phyloP scores from a whole-genome alignment of 2,888 invertebrate genomes.

The Himalopsyche kuldschensis region DNA sequence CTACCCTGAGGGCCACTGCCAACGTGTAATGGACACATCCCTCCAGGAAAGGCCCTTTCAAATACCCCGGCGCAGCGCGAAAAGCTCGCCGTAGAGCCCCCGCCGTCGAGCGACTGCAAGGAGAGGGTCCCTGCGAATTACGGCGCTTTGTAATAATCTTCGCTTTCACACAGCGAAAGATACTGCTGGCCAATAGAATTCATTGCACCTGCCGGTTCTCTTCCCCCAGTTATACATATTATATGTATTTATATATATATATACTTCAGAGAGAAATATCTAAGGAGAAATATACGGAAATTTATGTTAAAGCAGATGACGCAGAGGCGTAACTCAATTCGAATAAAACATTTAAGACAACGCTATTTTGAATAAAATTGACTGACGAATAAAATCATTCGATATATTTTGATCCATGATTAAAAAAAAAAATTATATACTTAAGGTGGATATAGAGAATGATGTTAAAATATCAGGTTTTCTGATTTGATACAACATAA shows the following conservation, averaged over 20 bases:
- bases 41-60: conserved; percentile 27
- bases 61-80: conserved; percentile 7
- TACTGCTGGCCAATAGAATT: conserved; percentile 32
- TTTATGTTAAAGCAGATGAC: not conserved
- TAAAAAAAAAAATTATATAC: too few species aligned
- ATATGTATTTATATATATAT: not conserved
- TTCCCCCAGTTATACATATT: conserved; percentile 15
- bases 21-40: conserved; percentile 32
- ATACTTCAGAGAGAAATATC: conserved; percentile 8
- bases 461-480: too few species aligned
- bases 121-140: conserved; percentile 25
- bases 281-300: conserved; percentile 6
- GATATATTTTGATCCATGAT: too few species aligned
- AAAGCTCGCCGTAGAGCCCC: not conserved
- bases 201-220: conserved; percentile 35
- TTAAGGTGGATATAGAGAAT: too few species aligned
- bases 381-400: too few species aligned
- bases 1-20: not conserved
- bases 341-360: too few species aligned
- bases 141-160: conserved; percentile 36
- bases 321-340: not conserved
- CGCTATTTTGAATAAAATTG: too few species aligned
- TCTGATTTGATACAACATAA: too few species aligned
- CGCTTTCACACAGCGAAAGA: conserved; percentile 28
- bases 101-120: not conserved